These are phyloP conservation scores for Heteropelma amictum DNA, from an alignment of 2,888 invertebrate species.

Conservation along the genomic window DNA sequence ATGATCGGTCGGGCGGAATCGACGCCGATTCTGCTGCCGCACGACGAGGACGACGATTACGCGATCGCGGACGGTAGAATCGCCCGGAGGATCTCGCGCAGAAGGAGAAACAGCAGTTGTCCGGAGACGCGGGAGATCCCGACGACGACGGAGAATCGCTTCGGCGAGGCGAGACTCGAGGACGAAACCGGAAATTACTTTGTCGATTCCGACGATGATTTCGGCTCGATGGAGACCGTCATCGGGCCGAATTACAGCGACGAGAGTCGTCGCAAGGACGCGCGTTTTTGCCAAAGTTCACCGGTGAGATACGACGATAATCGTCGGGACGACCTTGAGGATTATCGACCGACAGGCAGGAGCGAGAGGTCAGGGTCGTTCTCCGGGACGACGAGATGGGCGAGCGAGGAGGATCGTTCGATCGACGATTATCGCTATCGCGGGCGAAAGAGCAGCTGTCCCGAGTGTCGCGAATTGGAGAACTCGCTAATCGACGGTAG, in stretches of 20 bases:
- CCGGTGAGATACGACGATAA: conserved; percentile 10
- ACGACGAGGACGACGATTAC: conserved; percentile 67
- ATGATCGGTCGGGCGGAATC: conserved; percentile 72
- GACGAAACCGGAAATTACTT: conserved; percentile 52
- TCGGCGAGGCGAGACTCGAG: background rate
- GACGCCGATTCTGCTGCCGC: conserved; percentile 70
- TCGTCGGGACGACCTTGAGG: conserved; percentile 2
- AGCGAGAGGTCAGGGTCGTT: conserved; percentile 53
- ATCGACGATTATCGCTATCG: conserved; percentile 55
- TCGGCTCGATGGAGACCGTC: conserved; percentile 75
- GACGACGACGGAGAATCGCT: conserved; percentile 3
- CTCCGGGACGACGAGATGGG: conserved; percentile 42
- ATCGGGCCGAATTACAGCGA: conserved; percentile 65
- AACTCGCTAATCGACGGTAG: no score
- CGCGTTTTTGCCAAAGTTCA: conserved; percentile 3
- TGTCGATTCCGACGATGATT: conserved; percentile 73
- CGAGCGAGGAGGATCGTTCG: conserved; percentile 1
- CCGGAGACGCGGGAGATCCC: conserved; percentile 64
- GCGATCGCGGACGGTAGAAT: conserved; percentile 53
- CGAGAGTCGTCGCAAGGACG: conserved; percentile 36
- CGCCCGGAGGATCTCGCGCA: conserved; percentile 61
- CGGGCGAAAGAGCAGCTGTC: conserved; percentile 74
- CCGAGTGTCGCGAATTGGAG: conserved; percentile 64
- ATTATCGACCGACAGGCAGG: conserved; percentile 1
- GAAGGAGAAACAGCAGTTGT: conserved; percentile 63